Evolutionary conservation across 2,113 vertebrate species (phyloP), one percentile per base, ranked within the genome.

Genomic region (Excalfactoria chinensis): DNA sequence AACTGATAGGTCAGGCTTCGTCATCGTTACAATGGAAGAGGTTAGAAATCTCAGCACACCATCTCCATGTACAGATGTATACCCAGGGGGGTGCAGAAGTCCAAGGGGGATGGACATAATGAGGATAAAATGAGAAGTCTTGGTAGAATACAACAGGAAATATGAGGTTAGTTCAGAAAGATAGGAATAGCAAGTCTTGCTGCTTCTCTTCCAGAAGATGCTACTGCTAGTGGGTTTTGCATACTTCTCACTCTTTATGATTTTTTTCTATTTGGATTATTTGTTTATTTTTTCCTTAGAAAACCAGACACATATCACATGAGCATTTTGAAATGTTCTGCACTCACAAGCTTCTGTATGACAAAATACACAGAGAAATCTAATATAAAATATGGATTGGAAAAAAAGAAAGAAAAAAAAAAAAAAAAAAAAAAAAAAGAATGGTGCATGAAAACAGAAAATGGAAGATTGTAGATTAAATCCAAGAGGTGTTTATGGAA

Each of bases 401-500:
- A 92, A 90, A 87, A 93, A 44, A 44, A 44, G 19, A 43, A 43
- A 43, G 16, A 46, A 46, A 46, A 19, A 19, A 44, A 44, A 44
- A 44, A 7, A 16, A 43, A 46, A 46, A 48, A 22, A 48, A 48
- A 22, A 22, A 46, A 46, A 46, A 83, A 79, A 90, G 89, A 84
- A 74, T 5, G 17, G 63, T 93, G 59, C 82, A 81, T 88, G 92
- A 96, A 95, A 81, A 5, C 69, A 95, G 53, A 84, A 91, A 91
- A 85, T 83, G 86, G 67, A 90, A 68, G 73, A 88, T 67, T 93
- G 86, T 86, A 80, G 95, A 90, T 96, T 94, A 93, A 96, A 88
- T 91, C 88, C 82, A 87, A 94, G 83, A 93, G 90, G 90, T 97
- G 96, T 98, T 98, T 97, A 97, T 97, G 95, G 94, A 69, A 95